A percentile compares a stretch with the other conserved stretches of the same genome.
Conservation (phyloP, 2,113 vertebrate species). For the Potamarius usumacintae region DNA sequence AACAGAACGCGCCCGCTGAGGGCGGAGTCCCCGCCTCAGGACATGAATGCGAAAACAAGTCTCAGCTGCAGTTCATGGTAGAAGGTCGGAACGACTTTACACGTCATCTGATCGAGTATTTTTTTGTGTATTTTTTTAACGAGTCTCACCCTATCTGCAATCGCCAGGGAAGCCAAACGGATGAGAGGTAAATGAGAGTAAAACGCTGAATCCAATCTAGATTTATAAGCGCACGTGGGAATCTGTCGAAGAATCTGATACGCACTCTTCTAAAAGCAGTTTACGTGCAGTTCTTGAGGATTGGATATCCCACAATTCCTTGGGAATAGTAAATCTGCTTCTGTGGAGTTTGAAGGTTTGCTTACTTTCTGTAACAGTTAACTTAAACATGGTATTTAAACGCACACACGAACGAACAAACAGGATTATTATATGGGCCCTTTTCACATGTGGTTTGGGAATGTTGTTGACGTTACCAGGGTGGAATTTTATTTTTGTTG, state of each 20-base stretch:
- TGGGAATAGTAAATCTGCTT: background rate
- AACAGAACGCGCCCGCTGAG: slow-evolving; percentile 1
- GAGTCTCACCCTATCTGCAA: background rate
- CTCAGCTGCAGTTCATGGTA: background rate
- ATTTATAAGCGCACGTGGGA: background rate
- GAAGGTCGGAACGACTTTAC: background rate
- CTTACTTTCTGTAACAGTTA: background rate
- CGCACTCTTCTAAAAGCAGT: background rate
- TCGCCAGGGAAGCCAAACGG: too few relatives aligned
- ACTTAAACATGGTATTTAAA: background rate
- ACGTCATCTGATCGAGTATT: background rate
- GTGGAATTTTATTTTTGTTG: background rate
- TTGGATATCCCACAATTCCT: slow-evolving; percentile 5
- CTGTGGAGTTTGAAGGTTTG: background rate
- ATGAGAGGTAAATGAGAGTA: background rate
- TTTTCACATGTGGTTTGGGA: background rate
- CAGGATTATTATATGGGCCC: background rate
- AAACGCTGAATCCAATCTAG: background rate
- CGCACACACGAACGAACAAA: too few relatives aligned
- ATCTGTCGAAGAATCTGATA: slow-evolving; percentile 5
- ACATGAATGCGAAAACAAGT: background rate
- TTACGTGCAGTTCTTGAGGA: background rate
- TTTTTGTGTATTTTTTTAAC: background rate
- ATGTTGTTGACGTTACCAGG: background rate
- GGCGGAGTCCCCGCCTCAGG: slow-evolving; percentile 21